Evolutionary conservation across 2,113 vertebrate species (phyloP).

Genomic region (Sorex araneus): DNA sequence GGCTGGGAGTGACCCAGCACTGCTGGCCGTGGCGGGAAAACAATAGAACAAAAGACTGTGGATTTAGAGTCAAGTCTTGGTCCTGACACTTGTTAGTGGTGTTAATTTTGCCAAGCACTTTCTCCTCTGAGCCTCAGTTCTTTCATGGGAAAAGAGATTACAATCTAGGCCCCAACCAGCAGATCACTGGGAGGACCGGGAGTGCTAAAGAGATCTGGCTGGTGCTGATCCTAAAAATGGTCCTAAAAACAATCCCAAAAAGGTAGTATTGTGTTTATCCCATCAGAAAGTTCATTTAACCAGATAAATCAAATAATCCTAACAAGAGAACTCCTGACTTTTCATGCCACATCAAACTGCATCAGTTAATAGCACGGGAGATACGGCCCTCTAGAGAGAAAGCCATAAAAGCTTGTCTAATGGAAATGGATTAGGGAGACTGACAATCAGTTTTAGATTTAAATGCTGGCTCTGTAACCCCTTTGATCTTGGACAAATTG

Average conservation of each 20-base stretch:
- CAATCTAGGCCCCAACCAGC: neutral
- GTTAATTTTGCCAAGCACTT: neutral
- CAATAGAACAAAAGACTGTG: too few relatives aligned
- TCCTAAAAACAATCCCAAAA: too few relatives aligned
- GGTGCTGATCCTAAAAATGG: constrained; percentile 19
- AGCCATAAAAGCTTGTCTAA: neutral
- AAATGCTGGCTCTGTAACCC: constrained; percentile 32
- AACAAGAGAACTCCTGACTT: constrained; percentile 40
- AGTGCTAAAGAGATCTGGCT: neutral
- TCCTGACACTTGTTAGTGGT: neutral
- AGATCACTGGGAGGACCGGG: neutral
- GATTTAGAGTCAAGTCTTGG: neutral
- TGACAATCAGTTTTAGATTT: constrained; percentile 14
- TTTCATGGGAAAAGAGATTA: neutral
- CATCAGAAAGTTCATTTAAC: constrained; percentile 49
- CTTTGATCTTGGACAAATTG: constrained; percentile 39
- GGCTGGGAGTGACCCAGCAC: too few relatives aligned
- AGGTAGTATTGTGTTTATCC: neutral
- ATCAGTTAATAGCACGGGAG: constrained; percentile 8
- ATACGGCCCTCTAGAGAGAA: neutral
- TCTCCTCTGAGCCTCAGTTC: neutral
- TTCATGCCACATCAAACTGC: constrained; percentile 45
- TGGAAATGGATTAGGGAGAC: constrained; percentile 4
- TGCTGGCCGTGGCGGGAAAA: too few relatives aligned
- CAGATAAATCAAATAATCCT: constrained; percentile 51